Percentiles rank a stretch among this genome's conserved stretches.
Evolutionary conservation across 2,888 invertebrate genomes (phyloP).

Genomic region (Xiphydria camelus): DNA sequence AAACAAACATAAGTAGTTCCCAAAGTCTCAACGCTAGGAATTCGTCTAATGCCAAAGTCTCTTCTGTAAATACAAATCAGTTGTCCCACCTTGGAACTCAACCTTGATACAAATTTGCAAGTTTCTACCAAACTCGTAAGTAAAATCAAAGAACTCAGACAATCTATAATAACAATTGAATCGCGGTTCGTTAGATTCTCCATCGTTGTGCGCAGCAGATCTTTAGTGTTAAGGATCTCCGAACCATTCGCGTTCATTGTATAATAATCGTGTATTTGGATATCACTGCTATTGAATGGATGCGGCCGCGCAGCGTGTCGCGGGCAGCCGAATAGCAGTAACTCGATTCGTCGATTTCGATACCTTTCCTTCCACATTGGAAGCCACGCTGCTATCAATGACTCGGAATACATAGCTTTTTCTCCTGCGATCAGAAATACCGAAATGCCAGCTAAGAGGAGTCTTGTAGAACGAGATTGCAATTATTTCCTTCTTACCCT

Average conservation of each 20-base stretch:
- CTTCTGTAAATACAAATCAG: conserved; percentile 46
- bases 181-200: conserved; percentile 25
- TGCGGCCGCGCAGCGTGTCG: conserved; percentile 28
- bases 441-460: background rate
- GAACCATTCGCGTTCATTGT: conserved; percentile 27
- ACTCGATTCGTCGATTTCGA: conserved; percentile 24
- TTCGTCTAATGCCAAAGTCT: conserved; percentile 35
- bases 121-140: conserved; percentile 39
- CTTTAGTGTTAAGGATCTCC: background rate
- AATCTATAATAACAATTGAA: conserved; percentile 41
- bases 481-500: conserved; percentile 35
- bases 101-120: conserved; percentile 40
- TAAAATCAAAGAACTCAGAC: conserved; percentile 42
- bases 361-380: conserved; percentile 34
- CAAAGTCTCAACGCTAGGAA: conserved; percentile 46
- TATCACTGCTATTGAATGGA: conserved; percentile 26
- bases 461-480: background rate
- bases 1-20: conserved; percentile 46
- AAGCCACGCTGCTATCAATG: conserved; percentile 47
- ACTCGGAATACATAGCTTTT: conserved; percentile 35
- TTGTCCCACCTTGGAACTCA: conserved; percentile 36
- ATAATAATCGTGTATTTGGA: conserved; percentile 45
- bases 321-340: conserved; percentile 44
- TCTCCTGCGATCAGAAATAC: no score
- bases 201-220: background rate